phyloP scores from a whole-genome alignment of 2,888 invertebrate genomes.

The Heliothis peltigera region DNA sequence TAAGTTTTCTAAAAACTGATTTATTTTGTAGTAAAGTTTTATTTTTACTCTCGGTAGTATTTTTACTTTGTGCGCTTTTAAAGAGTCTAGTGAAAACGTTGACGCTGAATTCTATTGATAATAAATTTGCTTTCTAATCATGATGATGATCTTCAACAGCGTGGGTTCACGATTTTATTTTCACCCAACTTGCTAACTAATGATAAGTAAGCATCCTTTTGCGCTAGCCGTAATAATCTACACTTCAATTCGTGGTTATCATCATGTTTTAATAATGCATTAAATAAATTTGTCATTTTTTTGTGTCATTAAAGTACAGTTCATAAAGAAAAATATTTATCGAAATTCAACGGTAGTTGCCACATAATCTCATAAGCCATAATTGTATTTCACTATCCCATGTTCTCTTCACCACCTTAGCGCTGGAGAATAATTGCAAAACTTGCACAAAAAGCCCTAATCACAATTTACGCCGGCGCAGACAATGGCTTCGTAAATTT shows the following conservation, averaged over 20 bases:
- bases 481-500: slow-evolving; percentile 39
- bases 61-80: background rate
- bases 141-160: too few relatives aligned
- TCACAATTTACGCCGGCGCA: slow-evolving; percentile 35
- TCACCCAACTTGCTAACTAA: too few relatives aligned
- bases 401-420: background rate
- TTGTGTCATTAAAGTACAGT: too few relatives aligned
- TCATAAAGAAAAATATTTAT: too few relatives aligned
- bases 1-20: background rate
- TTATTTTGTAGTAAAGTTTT: slow-evolving; percentile 20
- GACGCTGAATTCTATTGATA: too few relatives aligned
- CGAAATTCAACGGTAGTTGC: background rate
- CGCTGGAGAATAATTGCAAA: slow-evolving; percentile 12
- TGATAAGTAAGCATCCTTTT: too few relatives aligned
- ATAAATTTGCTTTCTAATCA: background rate
- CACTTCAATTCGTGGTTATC: too few relatives aligned
- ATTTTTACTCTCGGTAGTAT: background rate
- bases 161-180: too few relatives aligned
- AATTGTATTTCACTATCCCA: background rate
- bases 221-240: too few relatives aligned
- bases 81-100: background rate
- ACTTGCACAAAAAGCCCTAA: slow-evolving; percentile 17
- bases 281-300: too few relatives aligned
- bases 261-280: too few relatives aligned
- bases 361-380: background rate